Base-by-base conservation (phyloP, 2,113 vertebrate genomes). In the Noctilio leporinus region DNA sequence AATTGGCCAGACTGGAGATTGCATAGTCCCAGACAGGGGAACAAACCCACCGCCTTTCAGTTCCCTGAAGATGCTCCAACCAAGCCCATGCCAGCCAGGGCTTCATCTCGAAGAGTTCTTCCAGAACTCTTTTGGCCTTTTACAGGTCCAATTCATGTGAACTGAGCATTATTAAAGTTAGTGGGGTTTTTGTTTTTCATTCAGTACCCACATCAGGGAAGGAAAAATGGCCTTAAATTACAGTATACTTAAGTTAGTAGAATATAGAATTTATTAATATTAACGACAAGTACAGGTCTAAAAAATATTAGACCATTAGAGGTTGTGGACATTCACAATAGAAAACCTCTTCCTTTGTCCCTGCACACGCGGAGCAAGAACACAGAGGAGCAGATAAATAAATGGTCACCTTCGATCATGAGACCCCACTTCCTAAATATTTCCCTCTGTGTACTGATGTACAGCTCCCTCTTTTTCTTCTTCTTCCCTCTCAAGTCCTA, bases 111-210 rank as follows among this genome's bases (percentile, higher is more conserved):
- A n/a, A n/a, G n/a, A n/a, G n/a, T 95, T 73, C 40, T 85, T 73
- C 85, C 86, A 91, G 92, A 76, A 9, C 30, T 77, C 90, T 90
- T 93, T 92, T 73, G 65, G 24, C 19, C 64, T 90, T 94, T 87
- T 51, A 17, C 73, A 73, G 90, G 96, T 92, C 65, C 87, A 89
- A 95, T 51, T 62, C 94, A 81, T 84, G 55, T 89, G 64, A 87
- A 81, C 17, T 76, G 19, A 95, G 10, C 49, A 86, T 91, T 95
- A 86, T 84, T 93, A 86, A 67, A 83, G 84, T 81, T 70, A 92
- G 53, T 38, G 30, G 57, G 3, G 2, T 12, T 40, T 70, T 59
- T n/a, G 19, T 57, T 24, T 85, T 81, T 30, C 28, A 65, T 3
- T 22, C 43, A 67, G 10, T 93, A 88, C 40, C 11, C 53, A 55